phyloP scores from a whole-genome alignment of 2,888 invertebrate genomes.

The Fragum fragum region DNA sequence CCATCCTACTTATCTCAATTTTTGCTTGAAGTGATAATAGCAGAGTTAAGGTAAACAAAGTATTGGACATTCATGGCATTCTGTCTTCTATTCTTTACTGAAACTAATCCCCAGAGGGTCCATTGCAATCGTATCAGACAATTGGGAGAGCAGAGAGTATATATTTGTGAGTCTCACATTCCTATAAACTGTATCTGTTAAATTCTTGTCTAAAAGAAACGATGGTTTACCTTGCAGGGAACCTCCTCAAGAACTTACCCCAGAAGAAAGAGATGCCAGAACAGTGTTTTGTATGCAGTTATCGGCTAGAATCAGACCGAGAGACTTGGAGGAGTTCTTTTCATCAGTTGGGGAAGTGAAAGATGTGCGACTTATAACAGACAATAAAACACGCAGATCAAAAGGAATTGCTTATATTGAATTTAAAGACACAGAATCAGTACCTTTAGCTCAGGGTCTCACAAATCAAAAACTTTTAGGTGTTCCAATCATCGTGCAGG shows the following conservation, averaged over 20 bases:
- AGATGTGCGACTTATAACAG: slow-evolving; percentile 99
- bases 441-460: slow-evolving; percentile 97
- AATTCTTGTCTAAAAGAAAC: no score
- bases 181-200: no score
- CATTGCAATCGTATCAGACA: no score
- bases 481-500: slow-evolving; percentile 99
- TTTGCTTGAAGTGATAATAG: no score
- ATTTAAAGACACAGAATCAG: slow-evolving; percentile 99
- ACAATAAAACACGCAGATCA: slow-evolving; percentile 99
- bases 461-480: slow-evolving; percentile 98
- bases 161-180: no score
- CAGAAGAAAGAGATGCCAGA: slow-evolving; percentile 99
- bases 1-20: no score
- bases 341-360: slow-evolving; percentile 96
- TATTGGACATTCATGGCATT: no score
- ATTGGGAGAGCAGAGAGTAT: no score
- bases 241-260: slow-evolving; percentile 89
- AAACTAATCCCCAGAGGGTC: no score
- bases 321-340: slow-evolving; percentile 99
- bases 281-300: slow-evolving; percentile 99
- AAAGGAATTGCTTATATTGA: slow-evolving; percentile 99
- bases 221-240: slow-evolving; percentile 65
- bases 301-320: slow-evolving; percentile 96
- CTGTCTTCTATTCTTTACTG: no score
- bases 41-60: no score